Conservation (phyloP, 2,888 invertebrate genomes). For the Brachyptera risi region DNA sequence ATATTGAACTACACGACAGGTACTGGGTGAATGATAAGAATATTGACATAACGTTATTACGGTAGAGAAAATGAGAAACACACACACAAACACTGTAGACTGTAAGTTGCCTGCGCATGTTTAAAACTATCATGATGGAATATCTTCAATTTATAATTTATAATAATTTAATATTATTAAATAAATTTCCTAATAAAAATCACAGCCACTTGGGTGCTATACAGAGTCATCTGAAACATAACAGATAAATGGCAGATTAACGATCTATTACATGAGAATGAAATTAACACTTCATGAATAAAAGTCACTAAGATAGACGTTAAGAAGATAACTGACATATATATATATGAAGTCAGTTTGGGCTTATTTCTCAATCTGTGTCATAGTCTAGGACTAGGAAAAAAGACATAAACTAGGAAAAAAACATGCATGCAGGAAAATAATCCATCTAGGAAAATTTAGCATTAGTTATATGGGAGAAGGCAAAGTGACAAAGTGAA, state of each 20-base stretch:
- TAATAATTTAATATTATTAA: neutral
- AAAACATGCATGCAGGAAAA: too few relatives aligned
- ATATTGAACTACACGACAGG: too few relatives aligned
- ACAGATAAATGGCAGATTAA: neutral
- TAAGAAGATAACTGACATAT: too few relatives aligned
- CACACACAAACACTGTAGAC: neutral
- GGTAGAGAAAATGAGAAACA: neutral
- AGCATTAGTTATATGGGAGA: too few relatives aligned
- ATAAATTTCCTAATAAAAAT: slow-evolving; percentile 16
- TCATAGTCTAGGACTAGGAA: too few relatives aligned
- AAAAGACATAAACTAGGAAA: too few relatives aligned
- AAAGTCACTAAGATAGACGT: too few relatives aligned
- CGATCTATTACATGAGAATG: too few relatives aligned
- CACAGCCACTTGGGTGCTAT: slow-evolving; percentile 31
- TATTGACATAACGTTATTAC: neutral
- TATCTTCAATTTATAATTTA: neutral
- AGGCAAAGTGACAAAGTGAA: neutral
- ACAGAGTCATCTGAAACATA: slow-evolving; percentile 36
- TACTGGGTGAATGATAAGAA: neutral
- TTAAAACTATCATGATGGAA: neutral
- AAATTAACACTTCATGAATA: too few relatives aligned
- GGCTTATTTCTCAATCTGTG: too few relatives aligned
- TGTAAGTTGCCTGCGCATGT: neutral
- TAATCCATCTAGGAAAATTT: too few relatives aligned
- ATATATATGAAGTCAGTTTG: too few relatives aligned